Percentiles rank a stretch among this genome's conserved stretches.
These are phyloP conservation scores for Amblyopsis rosae DNA, from an alignment of 2,113 vertebrate species.

Conservation along the genomic window DNA sequence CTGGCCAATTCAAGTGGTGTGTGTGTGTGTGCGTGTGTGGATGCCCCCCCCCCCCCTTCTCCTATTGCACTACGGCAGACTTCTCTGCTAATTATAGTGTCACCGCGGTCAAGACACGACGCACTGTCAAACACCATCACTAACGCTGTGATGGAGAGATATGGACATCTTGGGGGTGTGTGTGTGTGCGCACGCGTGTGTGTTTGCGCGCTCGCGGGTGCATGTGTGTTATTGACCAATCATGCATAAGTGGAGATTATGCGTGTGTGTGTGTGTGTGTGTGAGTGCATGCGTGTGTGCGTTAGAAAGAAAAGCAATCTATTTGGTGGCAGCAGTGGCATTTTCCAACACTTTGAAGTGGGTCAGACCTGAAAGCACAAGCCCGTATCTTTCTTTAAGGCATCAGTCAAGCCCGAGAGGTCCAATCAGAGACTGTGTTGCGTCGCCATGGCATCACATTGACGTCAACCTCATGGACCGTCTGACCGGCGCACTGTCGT, in stretches of 20 bases:
- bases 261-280: constrained; percentile 1
- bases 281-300: background rate
- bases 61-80: constrained; percentile 68
- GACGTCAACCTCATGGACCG: constrained; percentile 28
- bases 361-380: constrained; percentile 17
- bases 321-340: background rate
- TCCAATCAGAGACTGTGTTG: constrained; percentile 35
- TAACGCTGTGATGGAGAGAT: constrained; percentile 37
- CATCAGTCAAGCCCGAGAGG: constrained; percentile 17
- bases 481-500: constrained; percentile 20
- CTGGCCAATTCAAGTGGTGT: constrained; percentile 44
- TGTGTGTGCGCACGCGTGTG: constrained; percentile 11
- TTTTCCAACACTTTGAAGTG: constrained; percentile 28
- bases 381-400: constrained; percentile 43
- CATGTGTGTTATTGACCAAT: background rate
- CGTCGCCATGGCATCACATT: constrained; percentile 37
- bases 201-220: background rate
- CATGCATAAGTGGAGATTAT: too few species aligned
- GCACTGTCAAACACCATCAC: constrained; percentile 65
- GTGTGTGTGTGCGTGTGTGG: constrained; percentile 58
- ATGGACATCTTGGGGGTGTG: background rate
- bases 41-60: constrained; percentile 48
- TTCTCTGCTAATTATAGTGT: constrained; percentile 77
- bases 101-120: constrained; percentile 47
- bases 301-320: background rate